These are phyloP conservation scores for Callionymus lyra DNA, from an alignment of 2,113 vertebrate species.

Conservation along the genomic window DNA sequence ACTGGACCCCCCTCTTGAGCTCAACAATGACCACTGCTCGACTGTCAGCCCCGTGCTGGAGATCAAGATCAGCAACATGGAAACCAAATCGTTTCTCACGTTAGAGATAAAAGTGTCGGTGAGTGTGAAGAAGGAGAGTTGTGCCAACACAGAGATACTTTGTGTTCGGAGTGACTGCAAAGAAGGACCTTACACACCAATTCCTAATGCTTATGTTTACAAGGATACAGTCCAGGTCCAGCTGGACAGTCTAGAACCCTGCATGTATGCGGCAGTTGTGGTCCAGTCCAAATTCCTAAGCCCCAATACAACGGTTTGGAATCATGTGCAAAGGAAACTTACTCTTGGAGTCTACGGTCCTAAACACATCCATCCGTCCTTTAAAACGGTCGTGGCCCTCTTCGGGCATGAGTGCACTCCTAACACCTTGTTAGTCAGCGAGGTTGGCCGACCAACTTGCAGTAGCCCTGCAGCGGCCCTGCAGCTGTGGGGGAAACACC, in stretches of 20 bases:
- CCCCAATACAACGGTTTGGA: slow-evolving; percentile 82
- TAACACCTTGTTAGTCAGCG: slow-evolving; percentile 81
- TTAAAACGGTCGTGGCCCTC: slow-evolving; percentile 86
- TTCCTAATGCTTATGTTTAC: slow-evolving; percentile 72
- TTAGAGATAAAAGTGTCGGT: slow-evolving; percentile 85
- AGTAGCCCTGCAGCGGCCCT: slow-evolving; percentile 74
- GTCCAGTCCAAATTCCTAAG: slow-evolving; percentile 72
- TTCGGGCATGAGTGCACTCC: slow-evolving; percentile 93
- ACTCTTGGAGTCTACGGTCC: slow-evolving; percentile 88
- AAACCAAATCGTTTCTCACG: slow-evolving; percentile 77
- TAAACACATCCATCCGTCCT: slow-evolving; percentile 92
- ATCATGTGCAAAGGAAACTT: slow-evolving; percentile 82
- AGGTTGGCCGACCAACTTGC: slow-evolving; percentile 71
- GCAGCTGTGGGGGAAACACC: slow-evolving; percentile 95
- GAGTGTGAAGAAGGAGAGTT: slow-evolving; percentile 71
- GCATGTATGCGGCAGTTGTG: slow-evolving; percentile 83
- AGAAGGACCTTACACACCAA: slow-evolving; percentile 77
- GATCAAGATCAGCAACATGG: slow-evolving; percentile 89
- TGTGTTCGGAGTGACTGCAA: slow-evolving; percentile 83
- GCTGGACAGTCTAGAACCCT: slow-evolving; percentile 83
- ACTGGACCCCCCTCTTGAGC: slow-evolving; percentile 85
- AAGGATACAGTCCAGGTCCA: slow-evolving; percentile 88
- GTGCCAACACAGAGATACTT: slow-evolving; percentile 70
- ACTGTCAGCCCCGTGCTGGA: slow-evolving; percentile 86
- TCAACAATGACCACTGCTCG: slow-evolving; percentile 83